Evolutionary conservation across 2,888 invertebrate species (phyloP), one percentile per base, ranked within the genome.

Genomic region (Drosophila stalkeri): DNA sequence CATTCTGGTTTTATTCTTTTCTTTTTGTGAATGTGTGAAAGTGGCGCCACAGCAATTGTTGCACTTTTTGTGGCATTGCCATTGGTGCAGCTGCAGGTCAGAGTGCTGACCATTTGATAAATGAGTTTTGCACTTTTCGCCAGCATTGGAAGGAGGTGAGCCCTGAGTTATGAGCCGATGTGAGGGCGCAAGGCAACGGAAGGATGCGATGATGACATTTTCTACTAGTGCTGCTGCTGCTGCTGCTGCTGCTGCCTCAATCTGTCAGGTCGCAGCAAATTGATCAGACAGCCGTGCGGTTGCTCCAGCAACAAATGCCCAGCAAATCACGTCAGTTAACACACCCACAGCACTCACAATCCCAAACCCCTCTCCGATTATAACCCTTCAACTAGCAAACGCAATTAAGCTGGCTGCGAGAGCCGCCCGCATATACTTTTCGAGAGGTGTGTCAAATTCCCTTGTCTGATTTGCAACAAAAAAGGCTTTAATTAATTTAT

Each of bases 81-180:
- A 69, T 64, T 60, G 72, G 51, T 57, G 72, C 61, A 73, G 75
- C 69, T 64, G 77, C 75, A 76, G 88, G 72, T 80, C 80, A 67
- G 70, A 66, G 64, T 81, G 74, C 75, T 67, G 81, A 76, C 79
- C 79, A 73, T 81, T 82, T 87, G 87, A 87, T 87, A 89, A 87
- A 87, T 87, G 87, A 78, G 90, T 88, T 87, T 88, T 82, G 60
- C 86, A 78, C 77, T 79, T 85, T 82, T 69, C 70, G 66, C 66
- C 75, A 56, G 52, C 71, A 68, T 63, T 72, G 71, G 62, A 47
- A 46, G 43, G 67, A 55, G 68, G 64, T 63, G 71, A 52, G 79
- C 64, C 23, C 61, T 76, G 80, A 82, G 63, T 81, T 82, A 81
- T 81, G 81, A 77, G 77, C 74, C 69, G 82, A 74, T 80, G 60